phyloP scores from a whole-genome alignment of 2,888 invertebrate species.

The Caprella mutica region DNA sequence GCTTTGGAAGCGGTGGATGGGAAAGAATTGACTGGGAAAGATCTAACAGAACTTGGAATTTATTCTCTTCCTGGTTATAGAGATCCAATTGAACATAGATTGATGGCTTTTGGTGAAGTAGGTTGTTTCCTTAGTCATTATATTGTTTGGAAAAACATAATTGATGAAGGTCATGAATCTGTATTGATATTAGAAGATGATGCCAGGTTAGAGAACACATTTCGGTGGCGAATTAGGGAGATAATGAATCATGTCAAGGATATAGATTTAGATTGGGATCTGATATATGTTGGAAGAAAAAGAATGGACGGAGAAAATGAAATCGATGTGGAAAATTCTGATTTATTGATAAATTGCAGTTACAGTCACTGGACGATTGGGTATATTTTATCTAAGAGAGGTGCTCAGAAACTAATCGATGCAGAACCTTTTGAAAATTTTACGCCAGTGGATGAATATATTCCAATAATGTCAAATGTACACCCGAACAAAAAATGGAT shows the following conservation, averaged over 20 bases:
- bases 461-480: too few species aligned
- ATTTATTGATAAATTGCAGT: too few species aligned
- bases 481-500: too few species aligned
- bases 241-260: constrained; percentile 54
- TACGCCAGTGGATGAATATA: too few species aligned
- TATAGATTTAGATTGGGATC: constrained; percentile 63
- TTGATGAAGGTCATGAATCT: constrained; percentile 38
- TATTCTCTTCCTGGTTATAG: constrained; percentile 66
- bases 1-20: constrained; percentile 80
- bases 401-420: too few species aligned
- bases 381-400: too few species aligned
- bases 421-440: too few species aligned
- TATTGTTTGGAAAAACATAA: constrained; percentile 69
- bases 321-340: too few species aligned
- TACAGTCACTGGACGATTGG: too few species aligned
- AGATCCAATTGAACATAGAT: constrained; percentile 83
- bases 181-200: constrained; percentile 89
- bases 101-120: constrained; percentile 92
- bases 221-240: constrained; percentile 53
- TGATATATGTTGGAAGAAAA: constrained; percentile 94
- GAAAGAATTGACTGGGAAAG: constrained; percentile 56
- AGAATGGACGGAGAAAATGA: too few species aligned
- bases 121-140: constrained; percentile 97
- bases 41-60: constrained; percentile 53
- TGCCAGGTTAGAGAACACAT: constrained; percentile 79